phyloP scores from a whole-genome alignment of 35 echinoderm and acorn worm species.

The Apostichopus parvimensis region DNA sequence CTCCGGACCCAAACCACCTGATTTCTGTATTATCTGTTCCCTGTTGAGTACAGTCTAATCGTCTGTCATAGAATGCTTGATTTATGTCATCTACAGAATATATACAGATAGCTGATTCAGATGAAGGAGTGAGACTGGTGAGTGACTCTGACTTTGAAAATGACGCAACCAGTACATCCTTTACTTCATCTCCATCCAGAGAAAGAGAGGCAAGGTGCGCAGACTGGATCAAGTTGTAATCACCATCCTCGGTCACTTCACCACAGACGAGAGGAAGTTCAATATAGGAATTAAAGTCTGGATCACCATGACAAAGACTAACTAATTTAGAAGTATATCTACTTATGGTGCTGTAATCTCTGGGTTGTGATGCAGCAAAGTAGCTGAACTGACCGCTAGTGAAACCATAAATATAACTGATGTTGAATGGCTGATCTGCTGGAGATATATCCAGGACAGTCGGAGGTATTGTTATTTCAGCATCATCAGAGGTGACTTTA shows the following conservation, averaged over 20 bases:
- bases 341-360: background rate
- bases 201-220: conserved; percentile 29
- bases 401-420: background rate
- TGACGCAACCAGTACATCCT: conserved; percentile 31
- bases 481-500: background rate
- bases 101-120: conserved; percentile 44
- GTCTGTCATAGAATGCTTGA: conserved; percentile 3
- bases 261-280: conserved; percentile 33
- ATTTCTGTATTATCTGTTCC: conserved; percentile 43
- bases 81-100: conserved; percentile 37
- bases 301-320: conserved; percentile 34
- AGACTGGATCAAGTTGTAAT: conserved; percentile 33
- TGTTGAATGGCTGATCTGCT: background rate
- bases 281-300: conserved; percentile 27
- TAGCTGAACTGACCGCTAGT: conserved; percentile 3
- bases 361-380: background rate
- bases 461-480: background rate
- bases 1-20: background rate
- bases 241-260: background rate
- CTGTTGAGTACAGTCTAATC: conserved; percentile 17
- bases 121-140: background rate
- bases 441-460: background rate
- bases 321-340: conserved; percentile 44
- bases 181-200: background rate
- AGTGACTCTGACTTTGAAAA: conserved; percentile 31